Evolutionary conservation across 2,113 vertebrate species (phyloP).

Genomic region (Trogon surrucura): DNA sequence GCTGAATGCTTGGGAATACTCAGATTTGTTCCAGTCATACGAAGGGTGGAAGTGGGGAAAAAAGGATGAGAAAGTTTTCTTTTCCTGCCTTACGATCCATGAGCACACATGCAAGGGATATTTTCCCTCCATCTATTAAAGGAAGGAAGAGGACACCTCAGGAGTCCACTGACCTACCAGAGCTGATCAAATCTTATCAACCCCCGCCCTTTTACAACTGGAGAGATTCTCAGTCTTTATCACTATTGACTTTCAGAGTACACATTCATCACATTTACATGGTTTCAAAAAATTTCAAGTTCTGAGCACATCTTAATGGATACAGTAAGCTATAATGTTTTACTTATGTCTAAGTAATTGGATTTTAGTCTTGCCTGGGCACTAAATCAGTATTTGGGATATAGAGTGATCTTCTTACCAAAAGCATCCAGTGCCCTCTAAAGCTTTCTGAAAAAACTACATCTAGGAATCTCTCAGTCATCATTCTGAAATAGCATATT

Average conservation of each 20-base stretch:
- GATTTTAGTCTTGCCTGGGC: not conserved
- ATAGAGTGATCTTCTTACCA: not conserved
- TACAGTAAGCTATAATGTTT: not conserved
- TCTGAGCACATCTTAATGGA: not conserved
- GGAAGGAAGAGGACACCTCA: not conserved
- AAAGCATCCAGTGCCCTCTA: conserved; percentile 10
- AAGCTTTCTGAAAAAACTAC: conserved; percentile 13
- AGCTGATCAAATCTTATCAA: not conserved
- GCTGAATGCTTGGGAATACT: not conserved
- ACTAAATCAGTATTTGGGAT: not conserved
- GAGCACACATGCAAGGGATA: not conserved
- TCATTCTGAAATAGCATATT: not conserved
- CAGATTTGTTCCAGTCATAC: not conserved
- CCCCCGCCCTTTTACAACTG: not conserved
- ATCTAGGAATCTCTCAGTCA: not conserved
- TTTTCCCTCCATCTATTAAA: not conserved
- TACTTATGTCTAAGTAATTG: not conserved
- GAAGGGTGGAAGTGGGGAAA: not conserved
- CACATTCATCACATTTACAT: not conserved
- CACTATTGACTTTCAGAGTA: not conserved
- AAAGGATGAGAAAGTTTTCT: not conserved
- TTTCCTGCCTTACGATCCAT: not conserved
- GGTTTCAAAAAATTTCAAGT: not conserved
- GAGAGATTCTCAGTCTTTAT: not conserved
- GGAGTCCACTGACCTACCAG: not conserved